Base-by-base conservation (phyloP, 1,140 invertebrate species). In the Drosophila hydei region DNA sequence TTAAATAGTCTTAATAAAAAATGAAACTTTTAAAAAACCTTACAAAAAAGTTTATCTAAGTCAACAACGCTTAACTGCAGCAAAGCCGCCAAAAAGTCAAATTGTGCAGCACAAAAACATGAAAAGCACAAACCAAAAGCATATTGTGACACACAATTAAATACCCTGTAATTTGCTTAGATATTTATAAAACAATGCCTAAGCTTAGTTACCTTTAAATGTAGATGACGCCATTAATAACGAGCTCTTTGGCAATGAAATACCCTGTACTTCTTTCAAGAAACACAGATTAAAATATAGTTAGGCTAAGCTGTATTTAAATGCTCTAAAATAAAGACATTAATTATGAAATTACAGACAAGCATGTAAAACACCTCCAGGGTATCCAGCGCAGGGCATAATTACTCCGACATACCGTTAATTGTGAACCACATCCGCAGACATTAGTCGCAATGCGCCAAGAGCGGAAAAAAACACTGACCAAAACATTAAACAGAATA, bases 361-460 rank as follows among this genome's bases (percentile, higher is more conserved):
- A 21, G 8, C 36, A 42, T 9, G 12, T 27, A 52, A 68, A 60
- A 42, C 47, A 43, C 54, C 45, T 11, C 6, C 18, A 1, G 38
- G 7, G 12, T 21, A 23, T 51, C 36, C 14, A 19, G 11, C 40
- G 36, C 16, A 36, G 36, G n/a, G 56, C 38, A 68, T 68, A 68
- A 68, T 68, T 60, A 60, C 55, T 33, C 47, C 33, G 55, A 11
- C 30, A 43, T 43, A 60, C 45, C 55, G 56, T 68, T 68, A 68
- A 68, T 68, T 68, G 64, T 68, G 56, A 68, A 60, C 64, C 64
- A 68, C 64, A 68, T 68, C 64, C 64, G 64, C 64, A 68, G 64
- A 47, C 64, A 68, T 68, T 68, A 69, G 65, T 78, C 77, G 77
- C 77, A 79, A 65, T 79, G 77, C 77, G 77, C 70, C 76, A 77